Base-by-base conservation (phyloP, 2,888 invertebrate genomes). In the Tinea pellionella region DNA sequence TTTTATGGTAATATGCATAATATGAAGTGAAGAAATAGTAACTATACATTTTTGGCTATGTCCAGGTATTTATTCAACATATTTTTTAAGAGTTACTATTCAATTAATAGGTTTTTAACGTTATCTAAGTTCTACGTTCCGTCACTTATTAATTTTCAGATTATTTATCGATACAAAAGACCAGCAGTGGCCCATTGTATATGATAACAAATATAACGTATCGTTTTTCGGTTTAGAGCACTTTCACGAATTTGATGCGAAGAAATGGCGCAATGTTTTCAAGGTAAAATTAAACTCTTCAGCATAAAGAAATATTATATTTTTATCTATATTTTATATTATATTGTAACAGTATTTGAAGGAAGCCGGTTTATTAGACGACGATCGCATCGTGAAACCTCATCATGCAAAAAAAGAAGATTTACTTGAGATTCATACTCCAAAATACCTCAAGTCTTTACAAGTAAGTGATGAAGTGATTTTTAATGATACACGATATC, bases 231-330 rank as follows among this genome's bases (percentile, higher is more conserved):
- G 96, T 11, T 80, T 97, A 62, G 95, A 97, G 75, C 94, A 91
- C 73, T 85, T 95, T 11, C 96, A 97, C 82, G 92, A 96, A 0
- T 96, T 97, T 75, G 96, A 97, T 88, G 90, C 96, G 0, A 90
- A 91, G 64, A 97, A 97, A 87, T 96, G 96, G 92, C 91, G 92
- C 63, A 90, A 93, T 70, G 90, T 96, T 65, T 89, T 91, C 67
- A 81, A 90, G 85, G 93, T 92, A 77, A 37, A 37, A n/a, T 37
- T 1, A 12, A 37, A 37, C 6, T 24, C 6, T n/a, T n/a, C n/a
- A n/a, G n/a, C n/a, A 24, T 3, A 24, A 24, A 2, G 6, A 63
- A 65, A 63, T 29, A 29, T 60, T 42, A 43, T 61, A 42, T 11
- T 62, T 24, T 60, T 53, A n/a, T 24, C 24, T 24, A 24, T 24